Conservation (phyloP, 2,113 vertebrate species). For the Glareola pratincola region DNA sequence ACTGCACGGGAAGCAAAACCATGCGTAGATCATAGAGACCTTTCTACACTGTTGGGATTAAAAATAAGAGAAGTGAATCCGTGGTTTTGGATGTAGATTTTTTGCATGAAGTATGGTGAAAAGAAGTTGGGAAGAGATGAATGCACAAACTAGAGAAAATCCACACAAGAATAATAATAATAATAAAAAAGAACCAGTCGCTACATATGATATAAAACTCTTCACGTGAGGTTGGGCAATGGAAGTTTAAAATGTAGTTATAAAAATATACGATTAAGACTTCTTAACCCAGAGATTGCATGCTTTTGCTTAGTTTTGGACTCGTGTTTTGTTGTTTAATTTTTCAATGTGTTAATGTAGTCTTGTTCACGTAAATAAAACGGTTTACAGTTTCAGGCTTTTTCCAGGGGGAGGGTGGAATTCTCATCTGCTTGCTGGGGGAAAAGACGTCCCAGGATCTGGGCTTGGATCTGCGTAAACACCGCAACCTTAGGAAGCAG, state of each 20-base stretch:
- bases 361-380: conserved; percentile 82
- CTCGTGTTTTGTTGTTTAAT: conserved; percentile 82
- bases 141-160: conserved; percentile 6
- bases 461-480: conserved; percentile 9
- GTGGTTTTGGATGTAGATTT: conserved; percentile 55
- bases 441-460: conserved; percentile 6
- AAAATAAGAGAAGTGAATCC: background rate
- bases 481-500: background rate
- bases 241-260: conserved; percentile 44
- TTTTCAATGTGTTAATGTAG: conserved; percentile 80
- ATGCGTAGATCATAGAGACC: conserved; percentile 24
- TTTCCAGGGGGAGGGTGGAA: conserved; percentile 35
- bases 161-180: background rate
- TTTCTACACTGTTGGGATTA: conserved; percentile 16
- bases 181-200: background rate
- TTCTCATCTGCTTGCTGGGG: conserved; percentile 57
- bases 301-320: conserved; percentile 81
- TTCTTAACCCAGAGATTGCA: conserved; percentile 76
- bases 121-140: conserved; percentile 28
- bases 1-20: conserved; percentile 56
- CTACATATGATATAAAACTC: background rate
- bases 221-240: conserved; percentile 35
- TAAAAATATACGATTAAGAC: conserved; percentile 1
- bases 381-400: conserved; percentile 72
- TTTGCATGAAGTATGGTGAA: conserved; percentile 52